A percentile compares a stretch with the other conserved stretches of the same genome.
Evolutionary conservation across 2,113 vertebrate genomes (phyloP).

Genomic region (Shinisaurus crocodilurus): DNA sequence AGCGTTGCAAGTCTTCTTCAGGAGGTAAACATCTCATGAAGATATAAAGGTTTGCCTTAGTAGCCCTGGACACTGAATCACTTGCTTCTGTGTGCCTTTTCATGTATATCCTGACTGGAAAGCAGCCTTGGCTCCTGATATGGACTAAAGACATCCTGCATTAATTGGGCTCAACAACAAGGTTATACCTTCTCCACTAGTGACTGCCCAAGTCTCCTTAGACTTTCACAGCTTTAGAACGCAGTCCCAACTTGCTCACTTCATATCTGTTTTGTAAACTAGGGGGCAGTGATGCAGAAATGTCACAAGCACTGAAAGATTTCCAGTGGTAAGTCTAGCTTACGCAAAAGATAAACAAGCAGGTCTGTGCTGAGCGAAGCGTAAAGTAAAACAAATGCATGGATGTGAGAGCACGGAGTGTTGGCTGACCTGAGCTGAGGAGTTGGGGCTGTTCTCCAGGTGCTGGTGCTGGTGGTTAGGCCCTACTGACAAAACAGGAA

Average conservation of each 20-base stretch:
- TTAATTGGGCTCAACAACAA: background rate
- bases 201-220: background rate
- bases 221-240: background rate
- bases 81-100: background rate
- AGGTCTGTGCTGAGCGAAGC: constrained; percentile 10
- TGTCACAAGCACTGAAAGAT: background rate
- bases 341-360: constrained; percentile 12
- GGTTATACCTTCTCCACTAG: background rate
- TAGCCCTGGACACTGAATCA: background rate
- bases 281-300: background rate
- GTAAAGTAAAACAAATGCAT: constrained; percentile 1
- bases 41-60: background rate
- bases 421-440: background rate
- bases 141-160: background rate
- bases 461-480: background rate
- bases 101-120: background rate
- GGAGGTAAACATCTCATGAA: too few species aligned
- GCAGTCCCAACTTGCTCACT: background rate
- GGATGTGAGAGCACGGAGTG: background rate
- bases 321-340: background rate
- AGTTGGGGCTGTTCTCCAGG: background rate
- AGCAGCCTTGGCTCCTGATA: too few species aligned
- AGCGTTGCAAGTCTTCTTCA: background rate
- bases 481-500: background rate
- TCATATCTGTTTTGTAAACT: background rate